Evolutionary conservation across 2,797 vertebrate species (phyloP).

Genomic region (Onychomys leucogaster): DNA sequence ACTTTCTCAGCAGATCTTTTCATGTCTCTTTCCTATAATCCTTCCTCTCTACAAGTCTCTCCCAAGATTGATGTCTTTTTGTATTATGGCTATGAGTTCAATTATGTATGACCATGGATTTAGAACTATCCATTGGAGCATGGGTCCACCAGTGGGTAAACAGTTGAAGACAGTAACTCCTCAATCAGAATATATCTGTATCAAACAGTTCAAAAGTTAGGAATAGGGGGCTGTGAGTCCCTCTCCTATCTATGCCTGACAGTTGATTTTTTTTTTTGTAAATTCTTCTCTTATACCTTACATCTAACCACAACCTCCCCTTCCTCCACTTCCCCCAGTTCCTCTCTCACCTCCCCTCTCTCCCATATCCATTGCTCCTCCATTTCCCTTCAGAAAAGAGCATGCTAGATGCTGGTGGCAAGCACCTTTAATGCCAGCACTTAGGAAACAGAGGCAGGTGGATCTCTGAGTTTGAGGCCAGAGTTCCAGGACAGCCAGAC

Average conservation of each 20-base stretch:
- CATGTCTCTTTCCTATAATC: background rate
- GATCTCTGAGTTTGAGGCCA: too few species aligned
- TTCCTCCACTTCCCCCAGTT: too few species aligned
- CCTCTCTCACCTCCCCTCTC: too few species aligned
- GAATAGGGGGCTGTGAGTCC: background rate
- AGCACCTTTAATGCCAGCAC: too few species aligned
- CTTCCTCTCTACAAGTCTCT: background rate
- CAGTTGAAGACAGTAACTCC: background rate
- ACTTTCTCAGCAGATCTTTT: background rate
- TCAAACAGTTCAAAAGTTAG: background rate
- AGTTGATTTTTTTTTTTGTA: background rate
- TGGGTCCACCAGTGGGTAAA: background rate
- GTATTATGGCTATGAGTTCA: background rate
- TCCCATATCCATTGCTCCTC: too few species aligned
- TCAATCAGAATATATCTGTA: background rate
- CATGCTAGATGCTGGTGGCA: too few species aligned
- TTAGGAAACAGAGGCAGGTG: too few species aligned
- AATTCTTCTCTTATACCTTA: background rate
- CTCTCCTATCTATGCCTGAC: background rate
- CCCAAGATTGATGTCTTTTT: background rate
- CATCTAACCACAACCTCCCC: background rate
- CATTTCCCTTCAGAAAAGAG: too few species aligned
- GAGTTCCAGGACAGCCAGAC: too few species aligned
- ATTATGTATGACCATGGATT: background rate
- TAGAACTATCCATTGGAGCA: background rate